phyloP scores from a whole-genome alignment of 2,888 invertebrate genomes.

The Liopterus haemorrhoidalis region DNA sequence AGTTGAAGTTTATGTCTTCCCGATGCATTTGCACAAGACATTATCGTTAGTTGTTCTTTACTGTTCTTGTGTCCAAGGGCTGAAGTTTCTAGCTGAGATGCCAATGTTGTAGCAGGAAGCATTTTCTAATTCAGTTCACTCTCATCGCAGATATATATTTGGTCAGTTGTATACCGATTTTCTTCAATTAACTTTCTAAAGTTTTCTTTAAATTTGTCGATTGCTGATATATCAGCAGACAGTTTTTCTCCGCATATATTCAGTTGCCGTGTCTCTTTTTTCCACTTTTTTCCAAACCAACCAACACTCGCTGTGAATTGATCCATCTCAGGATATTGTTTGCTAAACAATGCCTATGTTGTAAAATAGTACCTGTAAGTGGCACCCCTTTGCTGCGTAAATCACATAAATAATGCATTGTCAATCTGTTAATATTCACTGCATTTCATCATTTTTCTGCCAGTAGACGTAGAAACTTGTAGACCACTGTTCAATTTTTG shows the following conservation, averaged over 20 bases:
- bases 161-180: conserved; percentile 29
- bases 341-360: conserved; percentile 5
- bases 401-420: conserved; percentile 11
- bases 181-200: too few relatives aligned
- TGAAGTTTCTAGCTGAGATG: conserved; percentile 23
- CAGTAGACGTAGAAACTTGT: too few relatives aligned
- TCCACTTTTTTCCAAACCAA: conserved; percentile 14
- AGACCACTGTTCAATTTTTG: conserved; percentile 29
- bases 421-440: conserved; percentile 1
- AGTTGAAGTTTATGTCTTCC: too few relatives aligned
- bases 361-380: conserved; percentile 12
- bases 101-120: conserved; percentile 29
- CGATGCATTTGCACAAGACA: too few relatives aligned
- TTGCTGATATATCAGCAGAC: conserved; percentile 22
- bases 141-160: conserved; percentile 30
- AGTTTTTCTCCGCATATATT: conserved; percentile 25
- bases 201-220: conserved; percentile 16
- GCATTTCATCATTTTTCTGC: too few relatives aligned
- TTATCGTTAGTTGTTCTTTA: conserved; percentile 30
- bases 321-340: conserved; percentile 4
- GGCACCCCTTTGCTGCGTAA: conserved; percentile 9
- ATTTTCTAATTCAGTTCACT: too few relatives aligned
- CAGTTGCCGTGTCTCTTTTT: conserved; percentile 11
- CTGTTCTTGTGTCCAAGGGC: conserved; percentile 27
- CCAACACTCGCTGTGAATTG: conserved; percentile 13